Conservation (phyloP, 1,140 invertebrate genomes). For the Elymnias hypermnestra region DNA sequence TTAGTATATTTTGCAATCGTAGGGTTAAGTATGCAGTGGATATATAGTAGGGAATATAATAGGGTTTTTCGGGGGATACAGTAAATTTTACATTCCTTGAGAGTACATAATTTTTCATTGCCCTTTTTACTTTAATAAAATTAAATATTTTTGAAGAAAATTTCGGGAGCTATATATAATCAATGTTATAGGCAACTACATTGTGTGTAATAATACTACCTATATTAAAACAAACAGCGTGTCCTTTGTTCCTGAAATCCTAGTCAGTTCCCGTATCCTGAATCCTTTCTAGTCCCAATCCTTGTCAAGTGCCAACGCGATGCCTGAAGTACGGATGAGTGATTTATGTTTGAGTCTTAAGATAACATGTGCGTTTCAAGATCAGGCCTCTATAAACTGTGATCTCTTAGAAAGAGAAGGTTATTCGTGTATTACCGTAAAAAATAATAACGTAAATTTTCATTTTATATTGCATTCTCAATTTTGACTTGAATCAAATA, state of each 20-base stretch:
- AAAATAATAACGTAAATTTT: too few species aligned
- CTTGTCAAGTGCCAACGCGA: conserved; percentile 67
- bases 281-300: conserved; percentile 66
- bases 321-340: conserved; percentile 43
- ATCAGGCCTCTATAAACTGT: too few species aligned
- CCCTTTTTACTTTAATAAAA: conserved; percentile 24
- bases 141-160: conserved; percentile 5
- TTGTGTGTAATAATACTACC: conserved; percentile 37
- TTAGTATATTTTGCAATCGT: conserved; percentile 59
- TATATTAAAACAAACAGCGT: conserved; percentile 19
- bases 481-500: too few species aligned
- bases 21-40: conserved; percentile 45
- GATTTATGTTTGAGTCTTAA: not conserved
- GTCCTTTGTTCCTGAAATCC: conserved; percentile 42
- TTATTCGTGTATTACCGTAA: too few species aligned
- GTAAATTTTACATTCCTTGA: conserved; percentile 63
- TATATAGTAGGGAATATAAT: too few species aligned
- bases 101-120: conserved; percentile 27
- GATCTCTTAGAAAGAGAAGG: too few species aligned
- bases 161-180: conserved; percentile 16
- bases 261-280: conserved; percentile 47
- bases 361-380: not conserved
- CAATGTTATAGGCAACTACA: conserved; percentile 25
- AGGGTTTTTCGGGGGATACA: conserved; percentile 52
- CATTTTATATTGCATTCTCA: too few species aligned